Evolutionary conservation across 2,888 invertebrate genomes (phyloP).

Genomic region (Morpho helenor): DNA sequence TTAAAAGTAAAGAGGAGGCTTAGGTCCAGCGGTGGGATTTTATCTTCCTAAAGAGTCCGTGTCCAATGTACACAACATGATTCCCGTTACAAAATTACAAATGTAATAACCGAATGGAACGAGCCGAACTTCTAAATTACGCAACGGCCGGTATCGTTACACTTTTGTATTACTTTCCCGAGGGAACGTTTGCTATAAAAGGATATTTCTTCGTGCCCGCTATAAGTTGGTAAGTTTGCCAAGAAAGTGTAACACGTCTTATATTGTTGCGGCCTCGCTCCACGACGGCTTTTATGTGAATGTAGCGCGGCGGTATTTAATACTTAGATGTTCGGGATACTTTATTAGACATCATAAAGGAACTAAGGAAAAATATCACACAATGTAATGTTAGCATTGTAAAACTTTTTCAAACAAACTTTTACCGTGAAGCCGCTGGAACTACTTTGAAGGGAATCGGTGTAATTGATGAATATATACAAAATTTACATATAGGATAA

Average conservation of each 20-base stretch:
- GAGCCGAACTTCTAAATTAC: conserved; percentile 26
- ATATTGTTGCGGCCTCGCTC: conserved; percentile 7
- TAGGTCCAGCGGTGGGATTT: too few relatives aligned
- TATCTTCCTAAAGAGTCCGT: too few relatives aligned
- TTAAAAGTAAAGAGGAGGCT: too few relatives aligned
- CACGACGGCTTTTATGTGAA: background rate
- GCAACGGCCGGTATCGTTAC: conserved; percentile 28
- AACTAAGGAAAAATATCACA: too few relatives aligned
- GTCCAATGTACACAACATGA: background rate
- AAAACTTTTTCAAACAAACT: too few relatives aligned
- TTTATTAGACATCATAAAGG: too few relatives aligned
- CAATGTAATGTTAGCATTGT: too few relatives aligned
- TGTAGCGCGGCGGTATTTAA: background rate
- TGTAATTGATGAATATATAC: too few relatives aligned
- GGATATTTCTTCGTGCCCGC: conserved; percentile 20
- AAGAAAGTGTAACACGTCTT: conserved; percentile 13
- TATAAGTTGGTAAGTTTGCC: conserved; percentile 16
- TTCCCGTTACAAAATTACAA: conserved; percentile 29
- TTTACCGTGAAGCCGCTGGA: too few relatives aligned
- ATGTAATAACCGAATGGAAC: conserved; percentile 29
- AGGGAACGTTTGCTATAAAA: conserved; percentile 15
- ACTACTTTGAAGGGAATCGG: too few relatives aligned
- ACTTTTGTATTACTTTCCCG: conserved; percentile 28
- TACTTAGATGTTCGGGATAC: too few relatives aligned
- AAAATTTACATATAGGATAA: too few relatives aligned